These are phyloP conservation scores for Simalia tracyae DNA, from an alignment of 2,797 vertebrate species.

Conservation along the genomic window DNA sequence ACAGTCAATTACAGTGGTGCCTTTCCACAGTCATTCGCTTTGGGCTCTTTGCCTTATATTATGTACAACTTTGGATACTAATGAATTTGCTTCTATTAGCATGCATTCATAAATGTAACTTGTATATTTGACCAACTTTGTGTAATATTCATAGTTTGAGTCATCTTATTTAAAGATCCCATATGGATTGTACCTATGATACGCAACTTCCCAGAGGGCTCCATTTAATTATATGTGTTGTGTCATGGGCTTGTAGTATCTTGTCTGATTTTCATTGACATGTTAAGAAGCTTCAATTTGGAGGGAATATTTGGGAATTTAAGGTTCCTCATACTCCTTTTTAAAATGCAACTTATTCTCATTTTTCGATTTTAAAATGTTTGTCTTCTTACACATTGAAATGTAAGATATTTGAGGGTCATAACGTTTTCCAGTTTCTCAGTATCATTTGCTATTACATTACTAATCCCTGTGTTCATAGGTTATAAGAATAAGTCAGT, in stretches of 20 bases:
- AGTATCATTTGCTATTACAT: not conserved
- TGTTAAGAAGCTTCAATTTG: not conserved
- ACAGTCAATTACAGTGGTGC: not conserved
- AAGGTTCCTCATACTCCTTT: not conserved
- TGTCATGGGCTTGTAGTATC: not conserved
- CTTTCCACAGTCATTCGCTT: not conserved
- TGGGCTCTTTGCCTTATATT: not conserved
- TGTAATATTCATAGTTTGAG: not conserved
- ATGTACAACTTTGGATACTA: not conserved
- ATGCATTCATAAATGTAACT: not conserved
- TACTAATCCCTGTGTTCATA: not conserved
- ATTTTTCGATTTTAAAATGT: not conserved
- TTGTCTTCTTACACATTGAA: not conserved
- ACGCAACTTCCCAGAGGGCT: not conserved
- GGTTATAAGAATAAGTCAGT: not conserved
- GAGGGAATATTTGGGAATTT: not conserved
- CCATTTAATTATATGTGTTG: not conserved
- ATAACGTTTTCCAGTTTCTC: not conserved
- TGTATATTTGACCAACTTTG: not conserved
- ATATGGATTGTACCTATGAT: not conserved
- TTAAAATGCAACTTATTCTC: not conserved
- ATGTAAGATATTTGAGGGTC: not conserved
- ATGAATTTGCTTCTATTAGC: not conserved
- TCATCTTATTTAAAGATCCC: not conserved
- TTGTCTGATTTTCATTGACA: not conserved